Evolutionary conservation across 2,113 vertebrate species (phyloP), one percentile per base, ranked within the genome.

Genomic region (Elephas maximus): DNA sequence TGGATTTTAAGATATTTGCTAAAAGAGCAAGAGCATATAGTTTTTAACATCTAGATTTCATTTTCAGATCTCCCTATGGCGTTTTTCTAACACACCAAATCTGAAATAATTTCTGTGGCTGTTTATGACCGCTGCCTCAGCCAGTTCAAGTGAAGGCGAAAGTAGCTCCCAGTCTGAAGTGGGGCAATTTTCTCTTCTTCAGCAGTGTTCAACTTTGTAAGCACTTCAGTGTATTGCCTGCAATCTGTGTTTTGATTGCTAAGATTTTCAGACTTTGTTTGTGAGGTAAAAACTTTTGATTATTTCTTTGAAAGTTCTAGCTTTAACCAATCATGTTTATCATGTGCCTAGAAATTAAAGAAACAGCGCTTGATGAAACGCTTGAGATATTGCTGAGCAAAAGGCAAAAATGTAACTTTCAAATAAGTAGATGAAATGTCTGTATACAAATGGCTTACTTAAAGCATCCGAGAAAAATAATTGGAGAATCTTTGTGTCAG

Each of bases 221-320:
- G 99, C 97, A 99, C 99, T 98, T 99, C 99, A 48, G 99, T 99
- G 98, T 99, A 99, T 99, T 99, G 99, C 98, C 99, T 99, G 98
- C 99, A 99, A 98, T 99, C 99, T 33, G 99, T 99, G 98, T 99
- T 99, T 98, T 99, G 99, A 99, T 99, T 99, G 98, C 99, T 99
- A 97, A 99, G 98, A 86, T 99, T 99, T 98, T 99, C 99, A 96
- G 99, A 99, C 96, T 99, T 99, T 48, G 99, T 99, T 99, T 99
- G 99, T 98, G 99, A 99, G 98, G 99, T 99, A 98, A 99, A 98
- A 97, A 99, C 98, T 98, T 99, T 99, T 0, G 99, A 99, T 98
- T 99, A 99, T 98, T 99, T 99, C 98, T 99, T 99, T 80, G 99
- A 99, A 98, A 99, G 98, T 98, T 99, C 99, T 97, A 99, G 99